phyloP scores from a whole-genome alignment of 2,797 vertebrate species.

The Furcifer pardalis region DNA sequence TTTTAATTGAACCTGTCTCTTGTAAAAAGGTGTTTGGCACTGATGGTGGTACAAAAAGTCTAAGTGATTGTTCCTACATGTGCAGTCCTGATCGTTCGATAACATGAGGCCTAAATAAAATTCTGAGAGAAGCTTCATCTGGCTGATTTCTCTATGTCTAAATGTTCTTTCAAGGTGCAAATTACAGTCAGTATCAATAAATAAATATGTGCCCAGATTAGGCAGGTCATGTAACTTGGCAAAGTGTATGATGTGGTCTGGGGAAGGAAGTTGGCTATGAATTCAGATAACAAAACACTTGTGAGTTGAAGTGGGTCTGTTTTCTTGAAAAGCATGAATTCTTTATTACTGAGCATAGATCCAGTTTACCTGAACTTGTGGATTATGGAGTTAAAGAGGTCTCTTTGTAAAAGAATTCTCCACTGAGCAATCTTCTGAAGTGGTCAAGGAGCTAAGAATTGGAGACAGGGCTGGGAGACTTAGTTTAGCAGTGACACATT shows the following conservation, averaged over 20 bases:
- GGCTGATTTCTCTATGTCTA: not conserved
- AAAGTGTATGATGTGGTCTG: too few species aligned
- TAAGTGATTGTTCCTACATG: not conserved
- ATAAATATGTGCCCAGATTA: too few species aligned
- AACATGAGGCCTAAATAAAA: not conserved
- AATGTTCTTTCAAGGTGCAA: not conserved
- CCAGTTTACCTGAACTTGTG: not conserved
- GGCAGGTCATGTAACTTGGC: too few species aligned
- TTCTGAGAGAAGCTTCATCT: not conserved
- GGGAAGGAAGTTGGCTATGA: not conserved
- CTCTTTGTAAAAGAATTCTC: not conserved
- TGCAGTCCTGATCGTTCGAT: not conserved
- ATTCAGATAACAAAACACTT: constrained; percentile 3
- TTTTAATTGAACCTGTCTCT: constrained; percentile 38
- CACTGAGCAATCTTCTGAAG: not conserved
- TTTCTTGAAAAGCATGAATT: not conserved
- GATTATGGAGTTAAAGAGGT: not conserved
- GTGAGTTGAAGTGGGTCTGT: not conserved
- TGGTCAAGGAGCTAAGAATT: not conserved
- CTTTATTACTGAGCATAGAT: not conserved
- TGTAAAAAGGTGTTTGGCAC: constrained; percentile 21
- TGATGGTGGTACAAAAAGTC: constrained; percentile 10
- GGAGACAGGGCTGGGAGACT: not conserved
- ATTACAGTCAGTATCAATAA: not conserved
- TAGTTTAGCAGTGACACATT: not conserved